Conservation (phyloP, 2,113 vertebrate species). For the Coptodon rendalli region DNA sequence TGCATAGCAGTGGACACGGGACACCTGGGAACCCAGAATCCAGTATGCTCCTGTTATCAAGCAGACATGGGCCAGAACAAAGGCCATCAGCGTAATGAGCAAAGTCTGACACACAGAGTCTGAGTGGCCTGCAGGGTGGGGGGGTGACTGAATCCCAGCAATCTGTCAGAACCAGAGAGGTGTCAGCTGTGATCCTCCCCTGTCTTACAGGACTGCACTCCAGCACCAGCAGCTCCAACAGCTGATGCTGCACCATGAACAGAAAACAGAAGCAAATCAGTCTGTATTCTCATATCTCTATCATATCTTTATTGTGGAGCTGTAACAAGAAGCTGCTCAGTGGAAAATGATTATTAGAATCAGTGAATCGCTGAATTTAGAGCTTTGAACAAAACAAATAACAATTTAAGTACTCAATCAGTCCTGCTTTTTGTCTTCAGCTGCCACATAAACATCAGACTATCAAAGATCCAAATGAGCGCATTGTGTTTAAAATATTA, state of each 20-base stretch:
- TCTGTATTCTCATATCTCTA: not conserved
- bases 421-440: not conserved
- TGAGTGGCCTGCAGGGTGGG: not conserved
- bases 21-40: conserved; percentile 30
- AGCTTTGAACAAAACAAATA: not conserved
- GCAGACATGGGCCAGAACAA: conserved; percentile 12
- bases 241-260: conserved; percentile 1
- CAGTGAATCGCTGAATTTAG: not conserved
- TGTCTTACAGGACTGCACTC: conserved; percentile 67
- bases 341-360: not conserved
- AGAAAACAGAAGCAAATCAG: not conserved
- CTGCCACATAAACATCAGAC: not conserved
- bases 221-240: conserved; percentile 65
- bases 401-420: not conserved
- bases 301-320: not conserved
- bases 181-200: conserved; percentile 61
- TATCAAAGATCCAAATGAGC: not conserved
- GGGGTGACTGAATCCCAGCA: conserved; percentile 16
- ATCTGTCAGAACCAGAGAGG: conserved; percentile 64
- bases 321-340: not conserved
- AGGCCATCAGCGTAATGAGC: conserved; percentile 65
- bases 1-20: conserved; percentile 65
- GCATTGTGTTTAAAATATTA: not conserved
- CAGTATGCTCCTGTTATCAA: conserved; percentile 40
- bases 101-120: conserved; percentile 71